Evolutionary conservation across 2,797 vertebrate genomes (phyloP), one percentile per base, ranked within the genome.

Genomic region (Clamator glandarius): DNA sequence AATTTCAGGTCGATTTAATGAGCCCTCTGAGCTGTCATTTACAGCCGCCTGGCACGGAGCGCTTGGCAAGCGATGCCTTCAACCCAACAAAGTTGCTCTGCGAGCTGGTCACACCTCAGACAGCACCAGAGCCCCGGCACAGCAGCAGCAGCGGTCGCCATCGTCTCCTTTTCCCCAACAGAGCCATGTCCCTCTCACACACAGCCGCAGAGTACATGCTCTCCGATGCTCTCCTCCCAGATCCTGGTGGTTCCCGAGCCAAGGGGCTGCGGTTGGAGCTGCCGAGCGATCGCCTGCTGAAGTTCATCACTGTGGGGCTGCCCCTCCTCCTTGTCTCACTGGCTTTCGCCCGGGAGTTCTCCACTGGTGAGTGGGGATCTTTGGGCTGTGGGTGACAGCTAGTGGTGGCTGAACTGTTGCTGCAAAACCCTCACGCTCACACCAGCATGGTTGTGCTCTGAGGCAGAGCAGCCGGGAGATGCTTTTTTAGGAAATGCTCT

Each of bases 311-410:
- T 0, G 99, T 99, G 58, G 99, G 99, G 59, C 98, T 99, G 62
- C 99, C 99, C 0, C 98, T 99, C 20, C 74, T 99, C 95, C 98
- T 99, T 24, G 98, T 99, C 93, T 99, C 98, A 4, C 96, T 99
- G 97, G 98, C 98, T 12, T 99, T 99, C 4, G 98, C 99, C 77
- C 98, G 98, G 15, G 99, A 99, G 92, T 98, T 99, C 96, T 99
- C 99, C 39, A 95, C 98, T 0, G 99, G 99, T 99, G 96, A 97
- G 98, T 94, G 5, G 39, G 72, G 51, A 24, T 42, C 24, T 61
- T n/a, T 0, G 6, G 57, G 72, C 21, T 2, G 0, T 1, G 20
- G 64, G 66, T 15, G 6, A 12, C 51, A 2, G 8, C 23, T 5
- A 35, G 41, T 42, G 41, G 41, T 11, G 41, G 41, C 41, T 42